Evolutionary conservation across 2,888 invertebrate genomes (phyloP), one percentile per base, ranked within the genome.

Genomic region (Hoplodrina blanda): DNA sequence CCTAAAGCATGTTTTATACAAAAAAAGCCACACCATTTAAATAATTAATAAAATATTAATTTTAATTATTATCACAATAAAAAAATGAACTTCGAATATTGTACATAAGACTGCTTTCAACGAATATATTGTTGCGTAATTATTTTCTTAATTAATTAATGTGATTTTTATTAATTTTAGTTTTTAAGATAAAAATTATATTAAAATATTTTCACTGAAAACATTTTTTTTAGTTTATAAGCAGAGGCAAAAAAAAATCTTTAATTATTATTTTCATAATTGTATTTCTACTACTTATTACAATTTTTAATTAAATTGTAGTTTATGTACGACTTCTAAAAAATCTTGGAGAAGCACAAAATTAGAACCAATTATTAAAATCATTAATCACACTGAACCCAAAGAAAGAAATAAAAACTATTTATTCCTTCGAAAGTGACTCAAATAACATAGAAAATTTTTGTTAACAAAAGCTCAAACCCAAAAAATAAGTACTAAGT

Each of bases 21-120:
- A 8, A 13, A 52, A 13, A 20, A 37, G 19, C 19, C 19, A 37
- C 25, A 49, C 49, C 19, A 37, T 62, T 63, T 19, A 49, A 60
- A 52, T 44, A n/a, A 6, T 33, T 17, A 4, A 19, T 6, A 6
- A 19, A 10, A 7, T 20, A 15, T 0, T 37, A n/a, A 13, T 52
- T 37, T 59, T 19, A 37, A 7, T 4, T 15, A 2, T 52, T 13
- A 20, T n/a, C n/a, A n/a, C n/a, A n/a, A n/a, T 57, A n/a, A 1
- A 30, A 30, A 67, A 66, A 57, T 46, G 6, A 64, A 62, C 20
- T 67, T 69, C 50, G 61, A 70, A 67, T 25, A 25, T 65, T 85
- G 80, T 84, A 86, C 41, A 85, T 81, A 86, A 87, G 86, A 87
- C 88, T 88, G 85, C 84, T 85, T 85, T 78, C 81, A 87, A 80